Percentiles rank a stretch among this genome's conserved stretches.
phyloP scores from a whole-genome alignment of 92 coral and sea anemone genomes.

The Epizoanthus stellaris region DNA sequence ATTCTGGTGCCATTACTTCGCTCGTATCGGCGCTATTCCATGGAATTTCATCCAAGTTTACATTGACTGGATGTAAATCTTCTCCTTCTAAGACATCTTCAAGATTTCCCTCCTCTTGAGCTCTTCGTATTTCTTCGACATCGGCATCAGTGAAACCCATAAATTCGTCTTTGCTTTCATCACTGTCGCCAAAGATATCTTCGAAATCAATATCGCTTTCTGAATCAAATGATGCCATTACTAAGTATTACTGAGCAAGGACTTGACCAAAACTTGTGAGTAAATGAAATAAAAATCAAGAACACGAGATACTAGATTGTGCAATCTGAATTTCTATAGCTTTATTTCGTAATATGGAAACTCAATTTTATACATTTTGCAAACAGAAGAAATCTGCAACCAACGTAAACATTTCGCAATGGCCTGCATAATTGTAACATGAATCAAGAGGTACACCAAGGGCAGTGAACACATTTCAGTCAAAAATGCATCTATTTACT shows the following conservation, averaged over 20 bases:
- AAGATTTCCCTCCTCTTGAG: neutral
- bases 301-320: too few species aligned
- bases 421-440: slow-evolving; percentile 1
- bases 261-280: neutral
- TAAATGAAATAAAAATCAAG: neutral
- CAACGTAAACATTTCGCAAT: neutral
- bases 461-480: slow-evolving; percentile 6
- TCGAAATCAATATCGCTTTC: neutral
- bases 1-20: slow-evolving; percentile 12
- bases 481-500: slow-evolving; percentile 10
- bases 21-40: slow-evolving; percentile 15
- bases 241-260: neutral
- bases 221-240: slow-evolving; percentile 25
- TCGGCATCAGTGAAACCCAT: slow-evolving; percentile 3
- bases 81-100: slow-evolving; percentile 32
- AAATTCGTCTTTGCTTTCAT: slow-evolving; percentile 7
- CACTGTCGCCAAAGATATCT: neutral
- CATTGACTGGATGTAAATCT: neutral
- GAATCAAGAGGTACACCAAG: slow-evolving; percentile 8
- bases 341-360: neutral
- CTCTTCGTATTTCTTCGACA: slow-evolving; percentile 13
- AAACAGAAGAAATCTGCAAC: slow-evolving; percentile 3
- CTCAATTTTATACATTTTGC: slow-evolving; percentile 13
- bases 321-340: too few species aligned
- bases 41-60: slow-evolving; percentile 1